Evolutionary conservation across 2,888 invertebrate species (phyloP).

Genomic region (Pristionchus maxplancki): DNA sequence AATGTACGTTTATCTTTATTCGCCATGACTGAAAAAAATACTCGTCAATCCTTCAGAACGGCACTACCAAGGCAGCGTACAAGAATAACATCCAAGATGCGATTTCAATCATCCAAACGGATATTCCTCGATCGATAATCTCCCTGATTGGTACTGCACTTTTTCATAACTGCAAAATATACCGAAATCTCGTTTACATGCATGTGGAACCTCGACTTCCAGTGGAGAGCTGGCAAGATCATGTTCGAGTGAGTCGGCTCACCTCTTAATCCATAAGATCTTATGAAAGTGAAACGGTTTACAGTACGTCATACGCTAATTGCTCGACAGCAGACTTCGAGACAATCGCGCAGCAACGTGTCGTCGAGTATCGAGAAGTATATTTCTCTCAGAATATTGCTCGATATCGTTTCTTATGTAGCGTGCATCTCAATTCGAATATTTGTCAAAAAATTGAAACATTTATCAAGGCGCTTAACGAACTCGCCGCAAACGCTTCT

Average conservation of each 20-base stretch:
- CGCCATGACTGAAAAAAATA: too few species aligned
- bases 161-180: not conserved
- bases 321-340: not conserved
- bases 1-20: too few species aligned
- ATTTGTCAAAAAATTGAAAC: not conserved
- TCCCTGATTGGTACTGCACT: not conserved
- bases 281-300: too few species aligned
- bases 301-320: not conserved
- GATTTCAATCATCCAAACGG: slow-evolving; percentile 9
- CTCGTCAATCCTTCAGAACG: too few species aligned
- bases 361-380: slow-evolving; percentile 37
- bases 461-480: not conserved
- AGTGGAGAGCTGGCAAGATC: slow-evolving; percentile 30
- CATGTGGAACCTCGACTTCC: slow-evolving; percentile 45
- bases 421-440: too few species aligned
- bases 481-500: not conserved
- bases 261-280: not conserved
- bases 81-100: not conserved
- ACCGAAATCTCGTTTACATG: not conserved
- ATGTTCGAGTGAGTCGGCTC: not conserved
- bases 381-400: too few species aligned
- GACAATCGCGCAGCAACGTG: not conserved
- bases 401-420: too few species aligned
- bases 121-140: slow-evolving; percentile 1
- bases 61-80: slow-evolving; percentile 15